Conservation (phyloP, 2,888 invertebrate genomes). For the Saturnia japonica region DNA sequence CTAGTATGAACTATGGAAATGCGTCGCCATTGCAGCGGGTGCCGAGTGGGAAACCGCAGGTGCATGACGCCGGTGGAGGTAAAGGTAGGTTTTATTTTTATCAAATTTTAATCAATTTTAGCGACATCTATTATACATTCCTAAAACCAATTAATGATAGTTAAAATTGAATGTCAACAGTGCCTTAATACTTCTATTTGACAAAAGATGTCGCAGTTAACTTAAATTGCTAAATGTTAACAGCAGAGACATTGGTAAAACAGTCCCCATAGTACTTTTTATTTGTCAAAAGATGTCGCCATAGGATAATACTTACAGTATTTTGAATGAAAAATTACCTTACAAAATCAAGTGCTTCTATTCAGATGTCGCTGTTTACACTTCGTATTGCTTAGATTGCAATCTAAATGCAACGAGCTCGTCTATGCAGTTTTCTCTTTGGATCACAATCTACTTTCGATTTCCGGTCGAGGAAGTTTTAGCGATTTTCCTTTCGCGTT, state of each 20-base stretch:
- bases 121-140: conserved; percentile 29
- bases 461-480: conserved; percentile 78
- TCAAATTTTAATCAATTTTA: conserved; percentile 22
- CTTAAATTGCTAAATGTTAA: neutral
- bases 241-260: too few relatives aligned
- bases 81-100: conserved; percentile 70
- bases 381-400: conserved; percentile 17
- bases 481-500: conserved; percentile 73
- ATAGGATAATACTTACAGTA: too few relatives aligned
- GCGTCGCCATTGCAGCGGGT: conserved; percentile 79
- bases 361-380: conserved; percentile 51
- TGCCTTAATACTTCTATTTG: too few relatives aligned
- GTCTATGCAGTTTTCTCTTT: conserved; percentile 67
- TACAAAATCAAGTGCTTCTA: conserved; percentile 27
- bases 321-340: neutral
- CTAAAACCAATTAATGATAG: neutral
- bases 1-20: conserved; percentile 78
- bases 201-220: too few relatives aligned
- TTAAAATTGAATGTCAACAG: neutral
- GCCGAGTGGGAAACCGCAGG: conserved; percentile 78
- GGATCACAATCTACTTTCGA: conserved; percentile 71
- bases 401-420: conserved; percentile 26
- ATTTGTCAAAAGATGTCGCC: conserved; percentile 49
- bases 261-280: conserved; percentile 31
- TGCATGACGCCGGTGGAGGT: conserved; percentile 79